Conservation (phyloP, 2,113 vertebrate genomes). For the Pelodiscus sinensis region DNA sequence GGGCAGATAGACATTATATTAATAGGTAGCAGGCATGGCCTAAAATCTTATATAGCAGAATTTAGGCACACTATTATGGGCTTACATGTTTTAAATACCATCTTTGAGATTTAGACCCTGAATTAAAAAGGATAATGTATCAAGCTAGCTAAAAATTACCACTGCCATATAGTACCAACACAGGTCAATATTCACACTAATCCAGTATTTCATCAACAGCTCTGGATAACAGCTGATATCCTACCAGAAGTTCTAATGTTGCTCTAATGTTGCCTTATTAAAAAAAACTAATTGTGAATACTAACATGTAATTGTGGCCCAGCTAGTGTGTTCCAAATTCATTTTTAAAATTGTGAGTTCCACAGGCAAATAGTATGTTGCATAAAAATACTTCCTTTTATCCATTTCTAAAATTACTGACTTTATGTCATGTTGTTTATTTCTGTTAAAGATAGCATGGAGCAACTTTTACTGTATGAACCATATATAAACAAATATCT, state of each 20-base stretch:
- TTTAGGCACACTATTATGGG: background rate
- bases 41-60: background rate
- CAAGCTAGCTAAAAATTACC: background rate
- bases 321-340: background rate
- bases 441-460: background rate
- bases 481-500: background rate
- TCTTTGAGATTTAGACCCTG: background rate
- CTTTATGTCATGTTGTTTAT: background rate
- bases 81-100: background rate
- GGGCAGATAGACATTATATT: background rate
- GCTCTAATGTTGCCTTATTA: background rate
- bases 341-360: background rate
- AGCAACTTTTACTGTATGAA: background rate
- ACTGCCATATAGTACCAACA: background rate
- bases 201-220: background rate
- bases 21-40: background rate
- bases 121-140: background rate
- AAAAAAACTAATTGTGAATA: background rate
- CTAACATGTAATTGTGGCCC: background rate
- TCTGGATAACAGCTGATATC: background rate
- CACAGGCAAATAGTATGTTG: background rate
- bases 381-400: background rate
- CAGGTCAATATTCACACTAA: background rate
- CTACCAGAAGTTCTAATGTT: background rate
- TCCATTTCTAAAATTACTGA: background rate